phyloP scores from a whole-genome alignment of 1,140 invertebrate genomes.

The Drosophila takahashii region DNA sequence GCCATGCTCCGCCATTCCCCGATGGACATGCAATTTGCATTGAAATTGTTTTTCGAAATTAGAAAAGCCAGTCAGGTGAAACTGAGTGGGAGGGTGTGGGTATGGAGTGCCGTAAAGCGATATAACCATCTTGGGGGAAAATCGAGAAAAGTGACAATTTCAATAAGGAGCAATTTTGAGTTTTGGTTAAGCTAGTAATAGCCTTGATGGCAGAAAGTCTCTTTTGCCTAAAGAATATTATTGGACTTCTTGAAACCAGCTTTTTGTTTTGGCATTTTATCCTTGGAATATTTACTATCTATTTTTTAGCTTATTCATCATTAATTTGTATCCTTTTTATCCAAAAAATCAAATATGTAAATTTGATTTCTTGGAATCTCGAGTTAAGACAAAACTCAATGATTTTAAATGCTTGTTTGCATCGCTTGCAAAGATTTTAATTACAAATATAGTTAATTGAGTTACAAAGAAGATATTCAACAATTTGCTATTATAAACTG shows the following conservation, averaged over 20 bases:
- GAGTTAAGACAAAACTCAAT: background rate
- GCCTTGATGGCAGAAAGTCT: background rate
- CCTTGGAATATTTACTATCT: too few relatives aligned
- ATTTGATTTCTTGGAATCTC: too few relatives aligned
- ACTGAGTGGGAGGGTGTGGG: background rate
- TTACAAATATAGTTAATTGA: constrained; percentile 26
- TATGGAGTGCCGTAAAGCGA: constrained; percentile 21
- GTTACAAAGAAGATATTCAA: constrained; percentile 32
- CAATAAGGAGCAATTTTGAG: constrained; percentile 1
- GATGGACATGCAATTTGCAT: constrained; percentile 72
- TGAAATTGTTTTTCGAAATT: constrained; percentile 76
- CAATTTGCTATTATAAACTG: constrained; percentile 16
- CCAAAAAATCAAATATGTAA: background rate
- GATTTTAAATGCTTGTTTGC: constrained; percentile 59
- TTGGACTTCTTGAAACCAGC: too few relatives aligned
- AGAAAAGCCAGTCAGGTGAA: constrained; percentile 73
- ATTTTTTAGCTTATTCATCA: too few relatives aligned
- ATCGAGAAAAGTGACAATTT: constrained; percentile 29
- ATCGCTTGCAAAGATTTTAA: constrained; percentile 61
- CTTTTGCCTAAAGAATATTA: too few relatives aligned
- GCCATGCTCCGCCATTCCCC: background rate
- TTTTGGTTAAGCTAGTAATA: background rate
- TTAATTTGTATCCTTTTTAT: too few relatives aligned
- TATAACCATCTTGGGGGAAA: constrained; percentile 9
- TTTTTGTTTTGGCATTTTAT: too few relatives aligned